Conservation (phyloP, 2,888 invertebrate genomes). For the Nomada fucata region DNA sequence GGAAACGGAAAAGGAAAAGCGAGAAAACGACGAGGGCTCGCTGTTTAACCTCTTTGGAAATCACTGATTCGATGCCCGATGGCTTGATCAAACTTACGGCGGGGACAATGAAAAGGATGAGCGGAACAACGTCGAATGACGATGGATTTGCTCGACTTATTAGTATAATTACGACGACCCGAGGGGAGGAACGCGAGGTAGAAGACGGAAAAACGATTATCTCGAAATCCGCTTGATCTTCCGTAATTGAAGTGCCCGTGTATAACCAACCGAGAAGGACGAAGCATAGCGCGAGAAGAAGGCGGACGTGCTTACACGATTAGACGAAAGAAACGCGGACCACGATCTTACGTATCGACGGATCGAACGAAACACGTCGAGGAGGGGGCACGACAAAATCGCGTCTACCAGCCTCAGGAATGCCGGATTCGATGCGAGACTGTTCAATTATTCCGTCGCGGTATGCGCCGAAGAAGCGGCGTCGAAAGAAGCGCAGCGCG, state of each 20-base stretch:
- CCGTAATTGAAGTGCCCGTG: constrained; percentile 3
- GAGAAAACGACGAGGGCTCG: constrained; percentile 20
- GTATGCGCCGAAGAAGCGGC: constrained; percentile 41
- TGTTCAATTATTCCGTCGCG: constrained; percentile 16
- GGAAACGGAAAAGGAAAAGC: constrained; percentile 10
- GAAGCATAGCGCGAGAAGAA: too few species aligned
- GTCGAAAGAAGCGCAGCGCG: constrained; percentile 20
- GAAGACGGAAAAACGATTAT: background rate
- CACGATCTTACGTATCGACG: background rate
- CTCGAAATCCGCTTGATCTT: background rate
- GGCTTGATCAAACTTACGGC: constrained; percentile 56
- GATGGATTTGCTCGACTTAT: constrained; percentile 45
- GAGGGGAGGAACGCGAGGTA: background rate
- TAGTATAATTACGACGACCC: constrained; percentile 13
- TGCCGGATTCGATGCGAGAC: constrained; percentile 28
- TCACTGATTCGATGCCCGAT: constrained; percentile 58
- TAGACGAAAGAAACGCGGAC: background rate
- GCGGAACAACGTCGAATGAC: constrained; percentile 37
- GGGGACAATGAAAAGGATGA: constrained; percentile 31
- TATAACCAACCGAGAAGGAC: too few species aligned
- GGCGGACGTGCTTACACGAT: background rate
- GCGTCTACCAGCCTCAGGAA: background rate
- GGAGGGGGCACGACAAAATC: constrained; percentile 5
- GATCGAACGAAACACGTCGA: background rate
- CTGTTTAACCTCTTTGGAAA: constrained; percentile 31